Percentiles rank a stretch among this genome's conserved stretches.
These are phyloP conservation scores for Petroica traversi DNA, from an alignment of 2,113 vertebrate genomes.

Conservation along the genomic window DNA sequence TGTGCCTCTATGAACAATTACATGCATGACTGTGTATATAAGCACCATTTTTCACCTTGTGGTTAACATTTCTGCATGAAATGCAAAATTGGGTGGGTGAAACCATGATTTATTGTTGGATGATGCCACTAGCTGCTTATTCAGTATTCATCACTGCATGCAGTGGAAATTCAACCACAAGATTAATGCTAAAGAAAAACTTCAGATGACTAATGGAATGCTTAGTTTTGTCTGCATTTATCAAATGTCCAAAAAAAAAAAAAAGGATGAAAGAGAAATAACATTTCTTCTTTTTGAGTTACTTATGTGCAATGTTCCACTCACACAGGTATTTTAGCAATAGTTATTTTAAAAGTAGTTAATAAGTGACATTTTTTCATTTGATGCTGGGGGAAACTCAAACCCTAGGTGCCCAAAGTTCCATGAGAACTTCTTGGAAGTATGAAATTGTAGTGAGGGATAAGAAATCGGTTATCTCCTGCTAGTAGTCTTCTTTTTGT, in stretches of 20 bases:
- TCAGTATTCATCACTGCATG: not conserved
- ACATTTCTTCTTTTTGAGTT: not conserved
- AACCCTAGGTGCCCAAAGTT: fast-evolving
- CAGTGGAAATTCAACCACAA: not conserved
- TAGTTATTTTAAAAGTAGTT: not conserved
- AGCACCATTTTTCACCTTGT: not conserved
- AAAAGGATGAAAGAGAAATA: not conserved
- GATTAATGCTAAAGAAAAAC: not conserved
- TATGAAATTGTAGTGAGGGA: not conserved
- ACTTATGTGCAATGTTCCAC: not conserved
- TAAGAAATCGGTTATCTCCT: not conserved
- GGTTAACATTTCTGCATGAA: not conserved
- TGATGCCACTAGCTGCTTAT: not conserved
- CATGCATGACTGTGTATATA: not conserved
- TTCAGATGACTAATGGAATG: not conserved
- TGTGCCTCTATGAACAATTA: not conserved
- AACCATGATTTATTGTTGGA: not conserved
- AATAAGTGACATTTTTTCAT: not conserved
- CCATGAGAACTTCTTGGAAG: not conserved
- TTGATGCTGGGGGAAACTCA: not conserved
- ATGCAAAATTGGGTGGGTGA: not conserved
- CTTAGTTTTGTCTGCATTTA: not conserved
- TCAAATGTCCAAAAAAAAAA: not conserved
- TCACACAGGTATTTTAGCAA: not conserved
- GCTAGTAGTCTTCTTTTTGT: fast-evolving